Evolutionary conservation across 2,888 invertebrate species (phyloP), one percentile per base, ranked within the genome.

Genomic region (Napeogenes sylphis): DNA sequence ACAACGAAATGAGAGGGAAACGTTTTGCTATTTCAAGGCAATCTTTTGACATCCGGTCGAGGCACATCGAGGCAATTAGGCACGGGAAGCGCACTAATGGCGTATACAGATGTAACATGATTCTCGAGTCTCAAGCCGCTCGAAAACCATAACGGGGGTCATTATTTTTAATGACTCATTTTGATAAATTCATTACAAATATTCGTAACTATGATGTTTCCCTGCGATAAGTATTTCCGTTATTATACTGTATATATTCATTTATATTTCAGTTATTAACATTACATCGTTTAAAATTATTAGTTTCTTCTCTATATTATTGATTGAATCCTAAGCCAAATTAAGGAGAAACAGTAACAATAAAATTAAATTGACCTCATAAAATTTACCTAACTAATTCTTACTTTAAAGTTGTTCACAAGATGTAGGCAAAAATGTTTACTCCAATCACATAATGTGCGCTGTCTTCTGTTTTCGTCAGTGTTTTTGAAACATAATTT

Each of bases 11-110:
- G 59, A 64, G 59, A 67, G 66, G 64, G 68, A 76, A 80, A 73
- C 75, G 78, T 77, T 67, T 80, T 74, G 77, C 84, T 85, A 81
- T 87, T 85, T 80, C 80, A 81, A 81, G 74, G 85, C 89, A 89
- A 89, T 90, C 90, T 88, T 88, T 84, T 78, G 81, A 79, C 84
- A 84, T 90, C 90, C 90, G 87, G 83, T 73, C 73, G 78, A 78
- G 79, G 80, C 82, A 80, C 82, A 82, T 82, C 77, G 79, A 75
- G 77, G 85, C 90, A 90, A 89, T 90, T 89, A 90, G 82, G 77
- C 75, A 72, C 82, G 82, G 90, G 90, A 90, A 87, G 79, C 74
- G 71, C 71, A 69, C 78, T 85, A 85, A 88, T 85, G 82, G 84
- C 76, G 79, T 80, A 76, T 75, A 80, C 80, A 80, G 79, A 75